Base-by-base conservation (phyloP, 2,888 invertebrate species). In the Ophion slaviceki region DNA sequence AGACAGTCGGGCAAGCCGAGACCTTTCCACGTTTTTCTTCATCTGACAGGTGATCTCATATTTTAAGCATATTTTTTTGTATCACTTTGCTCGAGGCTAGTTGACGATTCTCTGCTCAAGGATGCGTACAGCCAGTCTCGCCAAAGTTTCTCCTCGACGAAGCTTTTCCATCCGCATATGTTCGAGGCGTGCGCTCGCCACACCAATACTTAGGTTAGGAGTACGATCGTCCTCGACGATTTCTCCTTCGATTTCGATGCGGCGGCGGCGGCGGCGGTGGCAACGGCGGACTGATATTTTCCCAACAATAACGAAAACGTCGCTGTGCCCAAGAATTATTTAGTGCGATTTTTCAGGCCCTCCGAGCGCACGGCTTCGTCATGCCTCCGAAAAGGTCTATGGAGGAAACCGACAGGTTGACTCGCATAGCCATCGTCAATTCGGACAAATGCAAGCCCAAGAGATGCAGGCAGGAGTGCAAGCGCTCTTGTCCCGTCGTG, bases 381-480 rank as follows among this genome's bases (percentile, higher is more conserved):
- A 96, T 96, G 96, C 96, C 96, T 68, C 96, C 96, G 79, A 95
- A 95, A 94, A 96, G 96, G 95, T 96, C 96, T 89, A 95, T 95
- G 92, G 98, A 98, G 92, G 98, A 98, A 94, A 97, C 97, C 53
- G 99, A 99, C 93, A 98, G 98, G 94, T 96, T 99, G 92, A 99
- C 99, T 80, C 97, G 99, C 95, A 99, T 99, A 94, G 99, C 99
- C 87, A 99, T 99, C 92, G 99, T 99, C 87, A 99, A 98, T 94
- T 97, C 97, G 89, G 99, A 99, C 95, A 98, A 99, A 93, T 99
- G 99, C 95, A 99, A 99, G 94, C 99, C 99, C 2, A 99, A 99
- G 95, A 96, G 99, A 95, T 99, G 99, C 95, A 96, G 99, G 81
- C 99, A 99, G 94, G 99, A 99, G 93, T 99, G 99, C 95, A 99